Evolutionary conservation across 2,888 invertebrate species (phyloP).

Genomic region (Drepanosiphum platanoidis): DNA sequence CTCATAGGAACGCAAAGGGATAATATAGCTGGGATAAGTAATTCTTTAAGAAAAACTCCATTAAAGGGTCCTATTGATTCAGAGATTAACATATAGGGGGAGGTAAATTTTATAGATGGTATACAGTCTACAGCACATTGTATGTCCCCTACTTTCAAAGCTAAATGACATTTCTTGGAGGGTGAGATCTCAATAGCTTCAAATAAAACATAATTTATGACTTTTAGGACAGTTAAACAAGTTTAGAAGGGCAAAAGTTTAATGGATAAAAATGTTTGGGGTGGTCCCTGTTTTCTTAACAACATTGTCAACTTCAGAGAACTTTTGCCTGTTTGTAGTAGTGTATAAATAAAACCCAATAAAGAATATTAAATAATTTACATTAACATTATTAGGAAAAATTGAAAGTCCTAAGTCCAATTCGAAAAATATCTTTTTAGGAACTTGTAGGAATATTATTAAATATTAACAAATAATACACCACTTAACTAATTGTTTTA

Average conservation of each 20-base stretch:
- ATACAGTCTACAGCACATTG: conserved; percentile 1
- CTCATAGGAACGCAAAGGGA: neutral
- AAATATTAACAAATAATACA: too few relatives aligned
- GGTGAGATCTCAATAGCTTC: conserved; percentile 60
- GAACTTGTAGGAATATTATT: too few relatives aligned
- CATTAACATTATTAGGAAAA: neutral
- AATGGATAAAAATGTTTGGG: conserved; percentile 55
- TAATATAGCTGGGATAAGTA: too few relatives aligned
- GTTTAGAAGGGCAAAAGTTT: conserved; percentile 59
- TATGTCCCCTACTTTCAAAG: conserved; percentile 26
- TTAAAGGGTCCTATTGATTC: conserved; percentile 54
- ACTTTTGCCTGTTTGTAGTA: neutral
- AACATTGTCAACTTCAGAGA: conserved; percentile 32
- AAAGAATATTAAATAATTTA: neutral
- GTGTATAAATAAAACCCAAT: neutral
- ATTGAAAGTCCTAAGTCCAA: too few relatives aligned
- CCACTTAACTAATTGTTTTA: neutral
- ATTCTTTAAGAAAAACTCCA: conserved; percentile 22
- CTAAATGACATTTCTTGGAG: conserved; percentile 57
- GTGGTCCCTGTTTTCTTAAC: conserved; percentile 51
- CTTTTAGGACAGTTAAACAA: conserved; percentile 43
- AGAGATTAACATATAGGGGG: conserved; percentile 59
- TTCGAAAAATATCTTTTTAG: too few relatives aligned
- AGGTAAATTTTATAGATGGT: conserved; percentile 40
- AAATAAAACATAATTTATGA: conserved; percentile 60